Percentiles rank a stretch among this genome's conserved stretches.
Conservation (phyloP, 2,797 vertebrate genomes). For the Alauda arvensis region DNA sequence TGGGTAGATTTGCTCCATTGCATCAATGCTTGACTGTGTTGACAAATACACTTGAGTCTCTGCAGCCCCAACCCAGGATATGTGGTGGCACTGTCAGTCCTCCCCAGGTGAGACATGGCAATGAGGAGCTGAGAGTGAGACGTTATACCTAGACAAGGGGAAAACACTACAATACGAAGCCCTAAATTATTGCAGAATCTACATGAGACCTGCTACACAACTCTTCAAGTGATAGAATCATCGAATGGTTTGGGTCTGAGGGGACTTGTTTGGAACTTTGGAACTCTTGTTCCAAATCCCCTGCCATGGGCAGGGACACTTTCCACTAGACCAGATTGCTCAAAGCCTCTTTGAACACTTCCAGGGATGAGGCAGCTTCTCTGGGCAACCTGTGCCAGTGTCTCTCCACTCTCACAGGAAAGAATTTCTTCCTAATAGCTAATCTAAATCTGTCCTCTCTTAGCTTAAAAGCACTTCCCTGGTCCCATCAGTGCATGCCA, state of each 20-base stretch:
- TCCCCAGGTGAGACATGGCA: neutral
- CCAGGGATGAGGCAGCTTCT: neutral
- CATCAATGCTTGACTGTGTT: neutral
- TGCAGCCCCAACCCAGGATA: neutral
- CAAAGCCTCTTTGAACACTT: neutral
- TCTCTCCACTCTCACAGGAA: neutral
- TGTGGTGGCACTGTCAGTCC: accelerated
- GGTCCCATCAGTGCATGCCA: too few species aligned
- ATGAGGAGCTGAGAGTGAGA: neutral
- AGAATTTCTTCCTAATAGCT: neutral
- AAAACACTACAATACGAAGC: neutral
- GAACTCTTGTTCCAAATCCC: neutral
- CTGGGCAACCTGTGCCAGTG: neutral
- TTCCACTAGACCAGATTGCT: neutral
- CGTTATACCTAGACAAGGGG: neutral
- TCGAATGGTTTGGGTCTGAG: neutral
- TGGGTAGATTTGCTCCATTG: neutral
- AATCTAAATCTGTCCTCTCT: neutral
- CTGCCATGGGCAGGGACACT: neutral
- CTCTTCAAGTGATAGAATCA: neutral
- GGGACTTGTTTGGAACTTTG: neutral
- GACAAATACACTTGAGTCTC: neutral
- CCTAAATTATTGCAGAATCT: neutral
- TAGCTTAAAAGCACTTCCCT: neutral
- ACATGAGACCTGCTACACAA: accelerated